Base-by-base conservation (phyloP, 2,888 invertebrate genomes). In the Eristalis tenax region DNA sequence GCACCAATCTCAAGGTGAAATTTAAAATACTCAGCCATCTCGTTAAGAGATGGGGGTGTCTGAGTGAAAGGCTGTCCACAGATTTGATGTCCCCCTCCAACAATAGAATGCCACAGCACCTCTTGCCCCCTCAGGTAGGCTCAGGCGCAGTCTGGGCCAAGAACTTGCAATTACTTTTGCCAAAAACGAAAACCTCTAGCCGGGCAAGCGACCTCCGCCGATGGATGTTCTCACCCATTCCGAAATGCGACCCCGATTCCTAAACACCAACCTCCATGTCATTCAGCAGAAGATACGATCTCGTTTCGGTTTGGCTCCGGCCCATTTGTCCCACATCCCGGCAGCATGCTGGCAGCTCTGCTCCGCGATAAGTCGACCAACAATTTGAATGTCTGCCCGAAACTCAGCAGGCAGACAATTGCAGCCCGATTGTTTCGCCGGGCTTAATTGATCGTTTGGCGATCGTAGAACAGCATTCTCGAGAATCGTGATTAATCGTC, bases 401-500 rank as follows among this genome's bases (percentile, higher is more conserved):
- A 11, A 18, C 32, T 28, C 61, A 26, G 43, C n/a, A 1, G 6
- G 2, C 10, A 56, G 38, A 73, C 68, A 68, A 59, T 38, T 73
- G 63, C 50, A 18, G 43, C 56, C 23, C 23, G 63, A 75, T 69
- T 69, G 68, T 68, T 77, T 68, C 77, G 73, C 69, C 79, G 66
- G 86, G 75, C 78, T 83, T 88, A 83, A 80, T 88, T 88, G 87
- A 76, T 80, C 73, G 64, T 83, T 80, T 77, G 66, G 56, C 59
- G 79, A 83, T 88, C 87, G 69, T 61, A 70, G 35, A 76, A 87
- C 83, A 80, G 76, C 79, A 71, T 79, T 88, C 56, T 23, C 50
- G 65, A 8, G 80, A 83, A 88, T 88, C 87, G 87, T 88, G 87
- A 83, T 83, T 88, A 87, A 76, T 77, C 71, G 85, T 69, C 64